Conservation (phyloP, 2,797 vertebrate species). For the Sebastes variabilis region DNA sequence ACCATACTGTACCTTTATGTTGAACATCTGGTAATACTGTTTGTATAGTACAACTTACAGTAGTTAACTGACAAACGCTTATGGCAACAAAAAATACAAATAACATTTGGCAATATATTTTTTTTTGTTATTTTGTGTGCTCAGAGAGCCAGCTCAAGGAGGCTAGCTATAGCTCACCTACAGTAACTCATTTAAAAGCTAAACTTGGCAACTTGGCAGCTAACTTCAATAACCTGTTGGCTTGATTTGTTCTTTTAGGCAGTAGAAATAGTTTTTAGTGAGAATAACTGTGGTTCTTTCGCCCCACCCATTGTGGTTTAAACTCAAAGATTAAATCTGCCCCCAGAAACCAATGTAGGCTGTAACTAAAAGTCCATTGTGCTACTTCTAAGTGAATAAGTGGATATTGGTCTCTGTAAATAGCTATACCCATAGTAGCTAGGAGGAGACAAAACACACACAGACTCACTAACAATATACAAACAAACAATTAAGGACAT, state of each 20-base stretch:
- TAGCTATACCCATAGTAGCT: neutral
- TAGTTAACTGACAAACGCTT: neutral
- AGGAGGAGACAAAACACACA: neutral
- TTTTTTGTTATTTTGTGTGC: neutral
- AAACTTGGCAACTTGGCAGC: neutral
- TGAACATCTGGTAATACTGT: slow-evolving; percentile 26
- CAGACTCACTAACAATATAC: neutral
- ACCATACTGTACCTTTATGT: slow-evolving; percentile 9
- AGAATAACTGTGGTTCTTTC: slow-evolving; percentile 4
- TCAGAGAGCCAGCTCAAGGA: neutral
- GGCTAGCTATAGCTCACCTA: neutral
- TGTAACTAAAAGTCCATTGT: slow-evolving; percentile 12
- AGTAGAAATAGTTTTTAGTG: slow-evolving; percentile 1
- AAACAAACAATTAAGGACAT: slow-evolving; percentile 36
- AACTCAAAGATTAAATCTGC: slow-evolving; percentile 29
- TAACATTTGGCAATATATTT: neutral
- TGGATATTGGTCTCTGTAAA: slow-evolving; percentile 5
- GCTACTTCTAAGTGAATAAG: slow-evolving; percentile 3
- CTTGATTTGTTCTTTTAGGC: neutral
- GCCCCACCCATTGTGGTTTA: slow-evolving; percentile 21
- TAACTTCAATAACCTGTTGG: neutral
- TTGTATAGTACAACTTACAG: neutral
- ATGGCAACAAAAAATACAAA: neutral
- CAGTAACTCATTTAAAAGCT: neutral
- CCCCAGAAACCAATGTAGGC: slow-evolving; percentile 13